Conservation (phyloP, 2,888 invertebrate species). For the Panopea generosa region DNA sequence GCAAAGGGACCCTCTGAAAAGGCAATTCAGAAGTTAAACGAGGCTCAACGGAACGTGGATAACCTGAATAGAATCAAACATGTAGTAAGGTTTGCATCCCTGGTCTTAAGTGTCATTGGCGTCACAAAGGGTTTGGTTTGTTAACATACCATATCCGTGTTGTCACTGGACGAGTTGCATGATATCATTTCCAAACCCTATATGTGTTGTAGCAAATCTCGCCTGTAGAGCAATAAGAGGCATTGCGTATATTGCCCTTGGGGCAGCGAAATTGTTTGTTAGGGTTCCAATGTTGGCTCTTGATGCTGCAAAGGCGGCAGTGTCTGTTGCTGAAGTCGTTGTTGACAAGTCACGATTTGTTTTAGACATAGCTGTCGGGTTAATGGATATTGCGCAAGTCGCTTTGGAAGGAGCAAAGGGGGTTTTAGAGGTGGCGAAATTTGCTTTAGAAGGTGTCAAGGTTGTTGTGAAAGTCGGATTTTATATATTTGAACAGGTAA, state of each 20-base stretch:
- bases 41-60: constrained; percentile 58
- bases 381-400: constrained; percentile 38
- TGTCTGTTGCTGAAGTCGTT: constrained; percentile 48
- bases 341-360: constrained; percentile 58
- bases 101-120: constrained; percentile 41
- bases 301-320: constrained; percentile 50
- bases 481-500: constrained; percentile 43
- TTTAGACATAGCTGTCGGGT: constrained; percentile 37
- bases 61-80: constrained; percentile 53
- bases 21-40: constrained; percentile 38
- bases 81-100: constrained; percentile 53
- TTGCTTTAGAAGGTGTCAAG: constrained; percentile 43
- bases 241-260: constrained; percentile 51
- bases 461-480: constrained; percentile 26
- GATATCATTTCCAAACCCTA: constrained; percentile 44
- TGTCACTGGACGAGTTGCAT: constrained; percentile 44
- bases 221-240: constrained; percentile 38
- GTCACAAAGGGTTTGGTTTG: constrained; percentile 25
- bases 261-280: constrained; percentile 52
- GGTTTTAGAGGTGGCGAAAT: constrained; percentile 32
- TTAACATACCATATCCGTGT: constrained; percentile 49
- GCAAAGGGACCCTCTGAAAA: constrained; percentile 55
- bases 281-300: constrained; percentile 45
- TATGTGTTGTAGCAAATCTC: constrained; percentile 45
- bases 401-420: constrained; percentile 32